phyloP scores from a whole-genome alignment of 2,113 vertebrate genomes.

The Phyllostomus discolor region DNA sequence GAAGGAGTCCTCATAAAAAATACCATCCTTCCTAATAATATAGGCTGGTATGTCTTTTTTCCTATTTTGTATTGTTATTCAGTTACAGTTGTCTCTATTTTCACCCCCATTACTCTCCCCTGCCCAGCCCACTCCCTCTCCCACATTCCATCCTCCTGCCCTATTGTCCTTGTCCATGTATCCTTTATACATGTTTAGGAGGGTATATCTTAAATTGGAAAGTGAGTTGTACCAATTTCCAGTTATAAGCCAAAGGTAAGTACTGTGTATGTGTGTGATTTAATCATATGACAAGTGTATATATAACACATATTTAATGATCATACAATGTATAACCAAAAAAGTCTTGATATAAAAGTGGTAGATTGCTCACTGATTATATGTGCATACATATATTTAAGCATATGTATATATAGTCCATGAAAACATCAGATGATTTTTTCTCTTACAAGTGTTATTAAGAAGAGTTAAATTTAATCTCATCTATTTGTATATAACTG shows the following conservation, averaged over 20 bases:
- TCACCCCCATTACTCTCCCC: too few species aligned
- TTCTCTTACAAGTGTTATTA: neutral
- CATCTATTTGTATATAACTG: neutral
- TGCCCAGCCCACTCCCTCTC: too few species aligned
- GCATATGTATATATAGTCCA: neutral
- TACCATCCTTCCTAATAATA: neutral
- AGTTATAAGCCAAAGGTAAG: neutral
- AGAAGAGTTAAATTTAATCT: neutral
- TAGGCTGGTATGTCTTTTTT: neutral
- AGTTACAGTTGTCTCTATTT: too few species aligned
- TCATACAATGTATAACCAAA: neutral
- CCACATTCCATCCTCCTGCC: too few species aligned
- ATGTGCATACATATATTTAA: neutral
- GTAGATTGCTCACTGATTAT: neutral
- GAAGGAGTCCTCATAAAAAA: neutral
- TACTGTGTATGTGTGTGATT: neutral
- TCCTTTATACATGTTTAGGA: too few species aligned
- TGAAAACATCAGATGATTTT: neutral
- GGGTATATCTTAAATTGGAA: neutral
- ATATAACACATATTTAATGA: neutral
- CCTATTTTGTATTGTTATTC: too few species aligned
- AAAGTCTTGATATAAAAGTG: neutral
- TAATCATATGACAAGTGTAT: neutral
- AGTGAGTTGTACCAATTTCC: neutral
- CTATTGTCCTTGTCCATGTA: too few species aligned